A percentile compares a stretch with the other conserved stretches of the same genome.
Evolutionary conservation across 2,888 invertebrate species (phyloP).

Genomic region (Chloroclystis v-ata): DNA sequence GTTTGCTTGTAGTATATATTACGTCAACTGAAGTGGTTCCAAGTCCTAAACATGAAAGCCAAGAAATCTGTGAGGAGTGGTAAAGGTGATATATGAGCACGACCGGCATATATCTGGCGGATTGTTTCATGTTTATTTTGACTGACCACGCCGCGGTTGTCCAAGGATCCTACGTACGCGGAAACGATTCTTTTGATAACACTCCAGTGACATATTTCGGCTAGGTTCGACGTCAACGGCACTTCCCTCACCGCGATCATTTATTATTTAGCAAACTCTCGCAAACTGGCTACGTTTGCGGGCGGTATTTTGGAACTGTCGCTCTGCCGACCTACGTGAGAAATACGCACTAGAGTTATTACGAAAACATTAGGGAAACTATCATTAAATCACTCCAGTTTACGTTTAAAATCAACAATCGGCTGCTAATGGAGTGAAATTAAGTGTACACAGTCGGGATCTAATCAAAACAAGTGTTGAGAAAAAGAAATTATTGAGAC

Average conservation of each 20-base stretch:
- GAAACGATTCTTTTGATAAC: constrained; percentile 45
- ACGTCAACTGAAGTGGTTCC: constrained; percentile 36
- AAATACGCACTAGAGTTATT: constrained; percentile 51
- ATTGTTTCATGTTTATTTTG: constrained; percentile 52
- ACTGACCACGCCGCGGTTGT: constrained; percentile 35
- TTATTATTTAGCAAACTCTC: constrained; percentile 65
- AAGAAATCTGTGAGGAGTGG: constrained; percentile 29
- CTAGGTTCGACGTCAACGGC: constrained; percentile 50
- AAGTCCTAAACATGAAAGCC: constrained; percentile 33
- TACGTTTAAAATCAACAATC: constrained; percentile 56
- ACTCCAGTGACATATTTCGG: constrained; percentile 48
- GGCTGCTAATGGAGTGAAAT: constrained; percentile 62
- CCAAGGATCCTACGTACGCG: constrained; percentile 43
- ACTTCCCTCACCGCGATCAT: constrained; percentile 56
- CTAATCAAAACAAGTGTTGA: constrained; percentile 5
- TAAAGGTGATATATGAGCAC: constrained; percentile 26
- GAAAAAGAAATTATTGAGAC: not conserved
- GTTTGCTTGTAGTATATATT: constrained; percentile 38
- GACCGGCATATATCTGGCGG: constrained; percentile 30
- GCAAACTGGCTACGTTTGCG: constrained; percentile 48
- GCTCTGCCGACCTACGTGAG: constrained; percentile 42
- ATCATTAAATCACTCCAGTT: constrained; percentile 57
- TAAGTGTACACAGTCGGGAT: constrained; percentile 34
- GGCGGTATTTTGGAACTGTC: constrained; percentile 60
- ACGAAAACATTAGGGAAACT: constrained; percentile 43